Percentiles rank a stretch among this genome's conserved stretches.
Conservation (phyloP, 1,140 invertebrate species). For the Batillaria attramentaria region DNA sequence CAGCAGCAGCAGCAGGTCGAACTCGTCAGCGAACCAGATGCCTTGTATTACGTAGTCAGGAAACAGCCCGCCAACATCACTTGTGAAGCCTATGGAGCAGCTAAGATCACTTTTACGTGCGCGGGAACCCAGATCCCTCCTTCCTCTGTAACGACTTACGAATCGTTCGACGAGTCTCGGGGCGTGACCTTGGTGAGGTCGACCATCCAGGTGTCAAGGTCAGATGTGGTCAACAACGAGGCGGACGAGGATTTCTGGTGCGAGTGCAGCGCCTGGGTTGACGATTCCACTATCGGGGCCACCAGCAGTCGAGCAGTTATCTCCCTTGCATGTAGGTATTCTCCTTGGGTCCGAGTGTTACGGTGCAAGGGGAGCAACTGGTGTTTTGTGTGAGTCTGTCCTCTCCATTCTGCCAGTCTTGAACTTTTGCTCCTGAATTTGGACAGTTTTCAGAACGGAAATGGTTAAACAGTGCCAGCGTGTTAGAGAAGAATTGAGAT, state of each 20-base stretch:
- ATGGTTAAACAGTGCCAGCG: too few relatives aligned
- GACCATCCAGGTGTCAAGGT: conserved; percentile 21
- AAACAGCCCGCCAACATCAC: conserved; percentile 28
- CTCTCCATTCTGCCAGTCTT: too few relatives aligned
- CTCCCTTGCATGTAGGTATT: conserved; percentile 28
- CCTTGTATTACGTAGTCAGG: conserved; percentile 35
- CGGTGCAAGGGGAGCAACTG: too few relatives aligned
- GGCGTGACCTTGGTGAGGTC: conserved; percentile 17
- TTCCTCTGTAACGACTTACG: conserved; percentile 15
- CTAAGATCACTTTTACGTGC: conserved; percentile 33
- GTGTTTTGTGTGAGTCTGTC: too few relatives aligned
- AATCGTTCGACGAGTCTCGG: conserved; percentile 16
- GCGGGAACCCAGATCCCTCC: conserved; percentile 31
- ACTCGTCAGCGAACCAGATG: conserved; percentile 27
- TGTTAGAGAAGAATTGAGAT: too few relatives aligned
- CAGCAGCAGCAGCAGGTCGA: not conserved
- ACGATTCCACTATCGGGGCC: not conserved
- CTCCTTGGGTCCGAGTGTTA: too few relatives aligned
- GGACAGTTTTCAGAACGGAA: too few relatives aligned
- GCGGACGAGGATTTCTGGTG: conserved; percentile 27
- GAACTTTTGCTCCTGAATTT: too few relatives aligned
- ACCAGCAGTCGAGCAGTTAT: conserved; percentile 20
- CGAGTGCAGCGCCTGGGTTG: conserved; percentile 31
- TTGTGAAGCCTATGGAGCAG: conserved; percentile 31
- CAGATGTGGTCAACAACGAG: conserved; percentile 15